Conservation (phyloP, 2,888 invertebrate genomes). For the Melitaea athalia region DNA sequence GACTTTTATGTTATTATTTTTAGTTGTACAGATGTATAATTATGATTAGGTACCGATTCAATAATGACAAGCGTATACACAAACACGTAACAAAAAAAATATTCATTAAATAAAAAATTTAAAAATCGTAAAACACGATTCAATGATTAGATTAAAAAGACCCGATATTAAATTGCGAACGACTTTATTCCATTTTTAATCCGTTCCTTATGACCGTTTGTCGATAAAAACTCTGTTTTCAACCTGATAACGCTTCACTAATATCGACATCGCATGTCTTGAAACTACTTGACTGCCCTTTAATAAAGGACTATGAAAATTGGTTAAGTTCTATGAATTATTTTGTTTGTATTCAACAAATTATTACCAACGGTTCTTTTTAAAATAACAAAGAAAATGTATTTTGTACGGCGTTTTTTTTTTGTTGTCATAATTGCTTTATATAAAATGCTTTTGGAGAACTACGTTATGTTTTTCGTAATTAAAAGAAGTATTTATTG, state of each 20-base stretch:
- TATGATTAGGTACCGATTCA: too few species aligned
- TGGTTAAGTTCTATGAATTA: slow-evolving; percentile 27
- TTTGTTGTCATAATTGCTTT: background rate
- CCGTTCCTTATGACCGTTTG: slow-evolving; percentile 22
- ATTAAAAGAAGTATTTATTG: too few species aligned
- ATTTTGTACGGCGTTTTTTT: background rate
- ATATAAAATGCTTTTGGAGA: background rate
- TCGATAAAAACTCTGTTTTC: slow-evolving; percentile 29
- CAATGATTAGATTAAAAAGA: background rate
- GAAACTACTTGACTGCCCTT: slow-evolving; percentile 23
- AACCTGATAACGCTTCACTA: slow-evolving; percentile 31
- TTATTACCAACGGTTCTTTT: background rate
- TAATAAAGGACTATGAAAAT: slow-evolving; percentile 22
- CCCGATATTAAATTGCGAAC: slow-evolving; percentile 4
- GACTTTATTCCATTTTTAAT: slow-evolving; percentile 22
- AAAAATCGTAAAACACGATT: background rate
- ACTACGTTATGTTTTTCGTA: too few species aligned
- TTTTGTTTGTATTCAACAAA: slow-evolving; percentile 19
- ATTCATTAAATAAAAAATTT: background rate
- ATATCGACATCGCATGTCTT: slow-evolving; percentile 38
- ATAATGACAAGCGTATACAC: too few species aligned
- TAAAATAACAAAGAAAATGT: background rate
- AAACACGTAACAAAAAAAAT: too few species aligned
- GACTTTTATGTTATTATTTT: too few species aligned
- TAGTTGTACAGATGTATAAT: too few species aligned